phyloP scores from a whole-genome alignment of 2,888 invertebrate genomes.

The Trachelus troglodyta region DNA sequence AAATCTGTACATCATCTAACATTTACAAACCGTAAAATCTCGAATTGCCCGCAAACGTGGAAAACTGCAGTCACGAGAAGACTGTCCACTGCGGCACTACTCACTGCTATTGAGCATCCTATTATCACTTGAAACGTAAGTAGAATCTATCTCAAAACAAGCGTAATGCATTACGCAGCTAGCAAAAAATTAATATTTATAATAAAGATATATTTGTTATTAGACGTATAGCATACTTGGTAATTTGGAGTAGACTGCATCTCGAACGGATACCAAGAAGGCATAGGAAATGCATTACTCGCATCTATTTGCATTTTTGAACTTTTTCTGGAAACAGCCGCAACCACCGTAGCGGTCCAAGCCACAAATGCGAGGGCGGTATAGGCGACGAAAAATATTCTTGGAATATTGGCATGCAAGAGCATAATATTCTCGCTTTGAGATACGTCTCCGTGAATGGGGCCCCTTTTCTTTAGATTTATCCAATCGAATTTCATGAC shows the following conservation, averaged over 20 bases:
- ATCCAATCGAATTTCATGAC: neutral
- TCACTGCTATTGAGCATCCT: neutral
- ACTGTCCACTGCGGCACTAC: conserved; percentile 1
- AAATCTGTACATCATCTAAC: neutral
- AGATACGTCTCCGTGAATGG: neutral
- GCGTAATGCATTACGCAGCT: neutral
- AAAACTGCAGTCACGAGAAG: conserved; percentile 14
- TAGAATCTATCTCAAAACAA: neutral
- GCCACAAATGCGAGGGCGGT: neutral
- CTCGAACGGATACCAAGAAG: neutral
- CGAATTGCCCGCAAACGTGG: conserved; percentile 18
- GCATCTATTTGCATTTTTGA: neutral
- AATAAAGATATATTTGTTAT: neutral
- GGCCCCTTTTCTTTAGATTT: neutral
- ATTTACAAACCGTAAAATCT: conserved; percentile 14
- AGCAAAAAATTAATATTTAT: neutral
- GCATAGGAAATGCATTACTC: neutral
- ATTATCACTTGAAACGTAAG: neutral
- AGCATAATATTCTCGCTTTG: neutral
- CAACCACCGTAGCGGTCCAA: neutral
- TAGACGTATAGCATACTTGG: neutral
- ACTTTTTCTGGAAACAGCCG: neutral
- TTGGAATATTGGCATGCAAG: neutral
- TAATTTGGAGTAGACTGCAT: neutral
- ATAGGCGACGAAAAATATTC: neutral